Evolutionary conservation across 2,888 invertebrate genomes (phyloP).

Genomic region (Phragmatobia fuliginosa): DNA sequence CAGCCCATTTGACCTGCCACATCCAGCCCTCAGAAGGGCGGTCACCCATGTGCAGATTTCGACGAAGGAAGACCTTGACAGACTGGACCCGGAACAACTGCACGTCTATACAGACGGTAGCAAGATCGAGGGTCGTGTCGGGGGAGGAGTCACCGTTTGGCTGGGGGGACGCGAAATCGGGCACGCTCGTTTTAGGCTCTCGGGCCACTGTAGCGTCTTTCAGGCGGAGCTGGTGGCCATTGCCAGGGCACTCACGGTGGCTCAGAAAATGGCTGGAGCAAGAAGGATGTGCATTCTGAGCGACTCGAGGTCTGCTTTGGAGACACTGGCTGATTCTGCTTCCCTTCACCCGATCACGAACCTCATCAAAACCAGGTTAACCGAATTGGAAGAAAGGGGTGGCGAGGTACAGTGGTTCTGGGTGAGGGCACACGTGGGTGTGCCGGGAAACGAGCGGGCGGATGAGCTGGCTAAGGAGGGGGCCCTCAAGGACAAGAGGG

Average conservation of each 20-base stretch:
- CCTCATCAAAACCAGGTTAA: background rate
- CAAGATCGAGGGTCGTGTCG: background rate
- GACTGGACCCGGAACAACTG: background rate
- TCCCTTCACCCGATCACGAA: background rate
- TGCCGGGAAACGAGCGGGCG: background rate
- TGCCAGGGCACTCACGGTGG: background rate
- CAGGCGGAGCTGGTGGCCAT: background rate
- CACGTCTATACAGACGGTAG: background rate
- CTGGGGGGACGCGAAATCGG: background rate
- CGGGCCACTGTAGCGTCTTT: background rate
- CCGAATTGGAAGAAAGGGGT: background rate
- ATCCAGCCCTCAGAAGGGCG: background rate
- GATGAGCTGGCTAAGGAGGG: background rate
- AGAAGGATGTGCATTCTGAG: background rate
- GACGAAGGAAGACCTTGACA: background rate
- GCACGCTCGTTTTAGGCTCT: background rate
- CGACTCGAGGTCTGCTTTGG: background rate
- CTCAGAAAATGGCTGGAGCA: accelerated
- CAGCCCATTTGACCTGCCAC: background rate
- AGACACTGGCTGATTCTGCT: background rate
- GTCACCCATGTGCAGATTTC: background rate
- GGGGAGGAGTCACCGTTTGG: background rate
- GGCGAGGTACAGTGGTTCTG: background rate
- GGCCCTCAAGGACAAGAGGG: background rate
- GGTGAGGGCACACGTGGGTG: background rate